A percentile compares a stretch with the other conserved stretches of the same genome.
Evolutionary conservation across 1,140 invertebrate genomes (phyloP).

Genomic region (Bactericera cockerelli): DNA sequence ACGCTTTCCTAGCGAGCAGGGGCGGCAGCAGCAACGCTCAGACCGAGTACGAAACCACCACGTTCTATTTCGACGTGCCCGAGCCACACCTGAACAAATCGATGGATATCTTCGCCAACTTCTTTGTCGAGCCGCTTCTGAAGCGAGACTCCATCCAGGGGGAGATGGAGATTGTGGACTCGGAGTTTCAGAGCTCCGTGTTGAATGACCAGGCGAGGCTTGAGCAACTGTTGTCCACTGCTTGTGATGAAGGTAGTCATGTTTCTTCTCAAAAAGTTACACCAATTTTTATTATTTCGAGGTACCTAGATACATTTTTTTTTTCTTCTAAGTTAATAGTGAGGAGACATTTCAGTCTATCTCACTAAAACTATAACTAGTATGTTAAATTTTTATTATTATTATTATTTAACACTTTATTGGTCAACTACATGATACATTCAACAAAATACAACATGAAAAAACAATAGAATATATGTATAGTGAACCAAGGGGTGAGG

Average conservation of each 20-base stretch:
- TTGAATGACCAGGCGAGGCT: constrained; percentile 48
- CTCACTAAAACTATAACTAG: no score
- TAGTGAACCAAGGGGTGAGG: no score
- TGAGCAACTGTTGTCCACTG: constrained; percentile 41
- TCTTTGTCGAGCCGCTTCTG: constrained; percentile 79
- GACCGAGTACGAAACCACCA: constrained; percentile 63
- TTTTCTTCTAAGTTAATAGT: no score
- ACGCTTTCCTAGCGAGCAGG: constrained; percentile 32
- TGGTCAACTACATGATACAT: no score
- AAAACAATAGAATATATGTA: no score
- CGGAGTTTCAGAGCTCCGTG: constrained; percentile 63
- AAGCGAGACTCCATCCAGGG: constrained; percentile 68
- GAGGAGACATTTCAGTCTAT: no score
- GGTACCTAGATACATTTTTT: no score
- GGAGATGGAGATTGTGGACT: constrained; percentile 84
- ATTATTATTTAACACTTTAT: no score
- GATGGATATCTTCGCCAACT: constrained; percentile 76
- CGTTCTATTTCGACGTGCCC: constrained; percentile 76
- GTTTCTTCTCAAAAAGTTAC: no score
- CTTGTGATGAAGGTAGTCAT: constrained; percentile 32
- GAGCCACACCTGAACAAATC: constrained; percentile 54
- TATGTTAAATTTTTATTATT: no score
- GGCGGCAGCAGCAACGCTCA: constrained; percentile 36
- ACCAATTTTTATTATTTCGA: no score
- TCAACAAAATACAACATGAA: no score